Percentiles rank a stretch among this genome's conserved stretches.
Conservation (phyloP, 2,113 vertebrate species). For the Aegypius monachus region DNA sequence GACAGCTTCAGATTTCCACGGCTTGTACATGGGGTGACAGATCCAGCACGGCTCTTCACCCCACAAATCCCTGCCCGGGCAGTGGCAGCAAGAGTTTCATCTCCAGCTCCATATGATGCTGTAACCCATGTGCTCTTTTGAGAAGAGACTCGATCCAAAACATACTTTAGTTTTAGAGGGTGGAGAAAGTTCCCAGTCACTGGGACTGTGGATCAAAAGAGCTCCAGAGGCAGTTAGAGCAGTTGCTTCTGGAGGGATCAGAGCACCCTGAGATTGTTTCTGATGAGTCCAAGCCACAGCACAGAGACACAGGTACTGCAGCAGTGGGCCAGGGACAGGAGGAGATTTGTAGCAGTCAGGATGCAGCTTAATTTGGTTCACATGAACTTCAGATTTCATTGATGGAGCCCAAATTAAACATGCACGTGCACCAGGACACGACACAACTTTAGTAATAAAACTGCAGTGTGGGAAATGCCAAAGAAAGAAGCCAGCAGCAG, state of each 20-base stretch:
- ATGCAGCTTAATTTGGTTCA: neutral
- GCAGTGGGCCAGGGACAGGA: neutral
- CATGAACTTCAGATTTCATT: neutral
- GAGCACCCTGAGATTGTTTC: neutral
- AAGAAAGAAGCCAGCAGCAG: neutral
- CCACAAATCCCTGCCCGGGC: too few species aligned
- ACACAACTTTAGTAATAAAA: neutral
- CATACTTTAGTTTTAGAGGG: neutral
- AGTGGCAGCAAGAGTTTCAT: neutral
- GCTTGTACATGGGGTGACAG: too few species aligned
- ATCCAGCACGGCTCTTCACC: too few species aligned
- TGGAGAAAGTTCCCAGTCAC: neutral
- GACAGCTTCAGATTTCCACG: neutral
- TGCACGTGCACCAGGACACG: neutral
- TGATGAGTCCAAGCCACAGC: neutral
- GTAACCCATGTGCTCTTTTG: neutral
- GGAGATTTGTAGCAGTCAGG: neutral
- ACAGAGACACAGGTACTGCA: neutral
- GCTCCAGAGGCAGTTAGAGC: neutral
- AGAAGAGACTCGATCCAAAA: neutral
- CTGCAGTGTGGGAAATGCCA: neutral
- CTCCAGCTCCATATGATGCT: neutral
- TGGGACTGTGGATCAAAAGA: neutral
- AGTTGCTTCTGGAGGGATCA: neutral
- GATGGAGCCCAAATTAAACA: neutral